Percentiles rank a stretch among this genome's conserved stretches.
phyloP scores from a whole-genome alignment of 2,888 invertebrate species.

The Electrophaes corylata region DNA sequence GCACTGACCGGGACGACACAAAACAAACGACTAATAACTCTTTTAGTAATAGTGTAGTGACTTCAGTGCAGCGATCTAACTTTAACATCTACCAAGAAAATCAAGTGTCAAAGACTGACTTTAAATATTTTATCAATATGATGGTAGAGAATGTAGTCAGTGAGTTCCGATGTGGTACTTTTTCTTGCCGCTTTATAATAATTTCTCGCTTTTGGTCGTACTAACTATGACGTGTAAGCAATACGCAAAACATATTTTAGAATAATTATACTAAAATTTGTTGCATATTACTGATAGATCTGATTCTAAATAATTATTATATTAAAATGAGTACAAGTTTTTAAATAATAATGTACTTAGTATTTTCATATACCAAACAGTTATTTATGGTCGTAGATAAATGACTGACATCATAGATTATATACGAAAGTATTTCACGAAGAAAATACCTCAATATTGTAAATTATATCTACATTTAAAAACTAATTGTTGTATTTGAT shows the following conservation, averaged over 20 bases:
- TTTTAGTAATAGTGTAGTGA: background rate
- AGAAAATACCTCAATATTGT: background rate
- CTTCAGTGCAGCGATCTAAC: background rate
- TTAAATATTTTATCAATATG: constrained; percentile 39
- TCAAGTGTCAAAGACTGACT: constrained; percentile 77
- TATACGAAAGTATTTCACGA: background rate
- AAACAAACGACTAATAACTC: background rate
- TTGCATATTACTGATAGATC: constrained; percentile 21
- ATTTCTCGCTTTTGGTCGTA: constrained; percentile 1
- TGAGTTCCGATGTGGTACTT: constrained; percentile 6
- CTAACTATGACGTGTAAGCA: constrained; percentile 20
- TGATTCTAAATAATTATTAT: constrained; percentile 8
- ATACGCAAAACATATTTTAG: constrained; percentile 15
- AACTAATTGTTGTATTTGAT: background rate
- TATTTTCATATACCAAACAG: background rate
- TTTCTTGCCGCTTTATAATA: constrained; percentile 9
- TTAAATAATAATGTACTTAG: background rate
- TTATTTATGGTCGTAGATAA: no score
- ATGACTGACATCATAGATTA: background rate
- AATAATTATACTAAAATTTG: constrained; percentile 28
- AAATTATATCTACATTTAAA: background rate
- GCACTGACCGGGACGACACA: background rate
- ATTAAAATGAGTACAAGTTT: constrained; percentile 15
- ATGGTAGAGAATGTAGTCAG: constrained; percentile 3
- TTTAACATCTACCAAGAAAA: background rate